phyloP scores from a whole-genome alignment of 2,888 invertebrate genomes.

The Calliopum simillimum region DNA sequence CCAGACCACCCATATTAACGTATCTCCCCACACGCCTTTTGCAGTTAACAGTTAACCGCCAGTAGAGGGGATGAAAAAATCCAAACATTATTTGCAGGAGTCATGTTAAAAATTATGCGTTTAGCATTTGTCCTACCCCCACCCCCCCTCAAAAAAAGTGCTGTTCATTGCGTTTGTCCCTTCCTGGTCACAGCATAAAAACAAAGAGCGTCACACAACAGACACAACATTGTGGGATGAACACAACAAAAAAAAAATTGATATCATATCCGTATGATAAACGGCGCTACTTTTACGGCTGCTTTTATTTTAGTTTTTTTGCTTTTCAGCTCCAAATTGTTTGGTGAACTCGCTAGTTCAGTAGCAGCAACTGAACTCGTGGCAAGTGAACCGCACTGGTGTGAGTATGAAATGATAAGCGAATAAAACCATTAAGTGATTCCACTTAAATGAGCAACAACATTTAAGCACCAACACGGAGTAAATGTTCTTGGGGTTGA shows the following conservation, averaged over 20 bases:
- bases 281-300: constrained; percentile 29
- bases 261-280: constrained; percentile 41
- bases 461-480: constrained; percentile 42
- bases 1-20: no score
- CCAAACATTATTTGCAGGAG: constrained; percentile 50
- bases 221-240: constrained; percentile 8
- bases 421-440: constrained; percentile 64
- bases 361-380: not conserved
- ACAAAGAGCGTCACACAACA: constrained; percentile 53
- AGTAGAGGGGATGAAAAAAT: not conserved
- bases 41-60: not conserved
- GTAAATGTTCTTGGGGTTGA: not conserved
- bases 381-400: constrained; percentile 9
- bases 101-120: constrained; percentile 50
- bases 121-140: not conserved
- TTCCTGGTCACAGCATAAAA: constrained; percentile 49
- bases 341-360: constrained; percentile 15
- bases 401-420: constrained; percentile 56
- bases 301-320: constrained; percentile 24
- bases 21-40: not conserved
- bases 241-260: constrained; percentile 28
- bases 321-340: constrained; percentile 9
- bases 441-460: constrained; percentile 60
- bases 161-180: constrained; percentile 1
- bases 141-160: not conserved